Evolutionary conservation across 2,888 invertebrate species (phyloP).

Genomic region (Caenorhabditis becei): DNA sequence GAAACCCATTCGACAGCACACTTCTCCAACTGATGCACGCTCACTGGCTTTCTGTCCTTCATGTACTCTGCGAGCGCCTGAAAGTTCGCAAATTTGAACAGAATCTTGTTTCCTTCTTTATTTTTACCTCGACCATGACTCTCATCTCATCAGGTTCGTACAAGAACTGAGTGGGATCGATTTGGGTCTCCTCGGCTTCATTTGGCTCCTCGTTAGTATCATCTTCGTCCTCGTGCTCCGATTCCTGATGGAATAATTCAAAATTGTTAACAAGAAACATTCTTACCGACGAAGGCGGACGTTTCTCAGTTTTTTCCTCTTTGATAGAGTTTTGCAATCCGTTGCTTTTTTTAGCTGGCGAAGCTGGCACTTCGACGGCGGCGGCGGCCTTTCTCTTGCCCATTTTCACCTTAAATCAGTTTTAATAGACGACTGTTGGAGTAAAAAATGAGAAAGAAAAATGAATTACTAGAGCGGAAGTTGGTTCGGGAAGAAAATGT

Average conservation of each 20-base stretch:
- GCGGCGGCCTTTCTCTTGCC: constrained; percentile 24
- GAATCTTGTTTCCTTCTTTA: not conserved
- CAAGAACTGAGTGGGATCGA: not conserved
- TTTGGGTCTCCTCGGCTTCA: constrained; percentile 7
- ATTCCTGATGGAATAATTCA: constrained; percentile 19
- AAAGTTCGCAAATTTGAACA: not conserved
- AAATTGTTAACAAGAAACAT: not conserved
- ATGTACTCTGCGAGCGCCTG: constrained; percentile 14
- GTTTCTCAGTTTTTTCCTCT: constrained; percentile 6
- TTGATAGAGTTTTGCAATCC: not conserved
- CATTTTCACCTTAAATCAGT: constrained; percentile 18
- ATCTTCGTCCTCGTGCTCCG: constrained; percentile 30
- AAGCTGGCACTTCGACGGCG: too few relatives aligned
- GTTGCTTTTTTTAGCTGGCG: not conserved
- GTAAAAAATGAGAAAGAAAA: constrained; percentile 13
- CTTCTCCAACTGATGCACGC: constrained; percentile 39
- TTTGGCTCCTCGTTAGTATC: not conserved
- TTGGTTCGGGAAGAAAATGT: too few relatives aligned
- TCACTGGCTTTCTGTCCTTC: not conserved
- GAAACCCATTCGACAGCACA: constrained; percentile 25
- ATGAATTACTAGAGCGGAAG: too few relatives aligned
- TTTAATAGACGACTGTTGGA: too few relatives aligned
- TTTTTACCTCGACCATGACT: constrained; percentile 3
- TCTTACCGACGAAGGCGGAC: constrained; percentile 21
- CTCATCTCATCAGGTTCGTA: constrained; percentile 45